Evolutionary conservation across 1,140 invertebrate genomes (phyloP).

Genomic region (Pemphigus obesinymphae): DNA sequence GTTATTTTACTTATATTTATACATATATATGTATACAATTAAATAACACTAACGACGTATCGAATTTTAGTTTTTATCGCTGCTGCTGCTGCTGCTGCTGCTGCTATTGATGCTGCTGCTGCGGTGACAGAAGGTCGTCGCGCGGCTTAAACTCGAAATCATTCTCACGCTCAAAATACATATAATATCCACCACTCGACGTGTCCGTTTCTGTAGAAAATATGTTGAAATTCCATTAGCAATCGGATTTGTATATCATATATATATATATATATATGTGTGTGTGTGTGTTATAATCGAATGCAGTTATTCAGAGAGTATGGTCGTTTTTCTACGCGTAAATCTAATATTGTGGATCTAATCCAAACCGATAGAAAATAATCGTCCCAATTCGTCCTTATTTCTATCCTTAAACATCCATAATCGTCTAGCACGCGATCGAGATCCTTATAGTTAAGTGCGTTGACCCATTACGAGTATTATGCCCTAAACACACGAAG

Average conservation of each 20-base stretch:
- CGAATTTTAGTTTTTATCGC: background rate
- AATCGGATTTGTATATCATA: slow-evolving; percentile 3
- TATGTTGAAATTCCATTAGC: slow-evolving; percentile 28
- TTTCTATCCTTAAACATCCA: no score
- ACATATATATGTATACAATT: background rate
- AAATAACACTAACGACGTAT: background rate
- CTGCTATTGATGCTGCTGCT: no score
- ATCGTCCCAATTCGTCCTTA: background rate
- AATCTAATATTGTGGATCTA: slow-evolving; percentile 15
- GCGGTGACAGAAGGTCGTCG: background rate
- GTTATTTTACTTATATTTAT: no score
- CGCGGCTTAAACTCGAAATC: background rate
- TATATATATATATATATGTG: background rate
- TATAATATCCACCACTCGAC: no score
- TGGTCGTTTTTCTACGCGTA: slow-evolving; percentile 16
- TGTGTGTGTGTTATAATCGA: background rate
- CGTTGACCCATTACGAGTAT: no score
- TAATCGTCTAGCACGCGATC: no score
- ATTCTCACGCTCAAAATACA: slow-evolving; percentile 27
- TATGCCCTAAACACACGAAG: no score
- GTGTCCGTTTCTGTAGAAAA: background rate
- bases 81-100: background rate
- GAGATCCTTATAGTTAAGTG: no score
- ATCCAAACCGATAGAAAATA: background rate
- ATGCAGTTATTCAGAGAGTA: slow-evolving; percentile 23